These are phyloP conservation scores for Temnothorax longispinosus DNA, from an alignment of 1,140 invertebrate genomes.

Conservation along the genomic window DNA sequence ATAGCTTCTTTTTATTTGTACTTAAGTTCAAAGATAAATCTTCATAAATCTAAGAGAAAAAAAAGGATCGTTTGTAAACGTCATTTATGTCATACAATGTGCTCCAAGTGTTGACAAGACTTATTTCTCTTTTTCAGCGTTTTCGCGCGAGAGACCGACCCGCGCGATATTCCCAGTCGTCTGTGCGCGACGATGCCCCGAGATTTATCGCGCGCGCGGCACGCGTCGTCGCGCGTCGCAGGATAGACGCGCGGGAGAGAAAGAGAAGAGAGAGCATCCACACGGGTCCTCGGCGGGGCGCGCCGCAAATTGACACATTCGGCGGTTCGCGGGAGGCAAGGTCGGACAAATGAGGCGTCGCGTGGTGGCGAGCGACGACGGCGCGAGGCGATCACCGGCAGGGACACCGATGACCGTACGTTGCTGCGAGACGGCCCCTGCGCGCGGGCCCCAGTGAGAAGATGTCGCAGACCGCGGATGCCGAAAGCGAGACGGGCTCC, in stretches of 20 bases:
- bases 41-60: neutral
- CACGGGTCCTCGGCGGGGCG: too few species aligned
- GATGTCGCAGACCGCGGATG: conserved; percentile 81
- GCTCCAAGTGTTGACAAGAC: neutral
- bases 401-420: conserved; percentile 56
- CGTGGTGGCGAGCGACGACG: conserved; percentile 25
- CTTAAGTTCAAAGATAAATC: neutral
- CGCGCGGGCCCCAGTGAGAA: conserved; percentile 66
- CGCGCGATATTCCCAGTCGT: neutral
- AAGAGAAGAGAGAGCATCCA: too few species aligned
- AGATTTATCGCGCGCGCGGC: neutral
- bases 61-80: neutral
- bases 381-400: conserved; percentile 7
- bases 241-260: neutral
- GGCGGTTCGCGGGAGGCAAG: neutral
- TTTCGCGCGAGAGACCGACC: neutral
- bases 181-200: neutral
- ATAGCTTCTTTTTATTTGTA: neutral
- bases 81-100: neutral
- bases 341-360: conserved; percentile 30
- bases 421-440: conserved; percentile 65
- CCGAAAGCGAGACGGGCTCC: conserved; percentile 84
- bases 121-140: neutral
- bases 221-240: conserved; percentile 28
- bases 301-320: neutral